These are phyloP conservation scores for Psix sp. DNA, from an alignment of 1,140 invertebrate genomes.

Conservation along the genomic window DNA sequence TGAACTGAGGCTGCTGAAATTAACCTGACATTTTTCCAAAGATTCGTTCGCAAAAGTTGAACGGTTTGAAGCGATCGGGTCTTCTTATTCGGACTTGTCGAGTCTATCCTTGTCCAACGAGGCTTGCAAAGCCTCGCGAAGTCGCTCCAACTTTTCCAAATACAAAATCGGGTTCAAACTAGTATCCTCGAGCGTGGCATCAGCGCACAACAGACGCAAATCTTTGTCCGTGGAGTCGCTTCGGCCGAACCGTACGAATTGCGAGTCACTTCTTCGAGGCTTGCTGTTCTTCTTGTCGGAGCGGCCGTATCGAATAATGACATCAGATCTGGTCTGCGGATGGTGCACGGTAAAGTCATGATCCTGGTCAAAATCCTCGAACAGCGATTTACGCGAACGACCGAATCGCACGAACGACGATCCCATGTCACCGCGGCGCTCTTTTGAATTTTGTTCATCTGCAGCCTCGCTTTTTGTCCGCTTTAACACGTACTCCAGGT, in stretches of 20 bases:
- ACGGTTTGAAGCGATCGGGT: neutral
- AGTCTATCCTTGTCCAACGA: conserved; percentile 25
- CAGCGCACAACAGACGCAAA: conserved; percentile 55
- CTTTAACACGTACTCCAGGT: conserved; percentile 66
- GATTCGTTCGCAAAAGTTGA: too few species aligned
- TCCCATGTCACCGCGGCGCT: conserved; percentile 67
- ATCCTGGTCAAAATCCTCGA: conserved; percentile 22
- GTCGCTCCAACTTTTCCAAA: conserved; percentile 49
- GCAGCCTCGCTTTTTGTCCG: conserved; percentile 47
- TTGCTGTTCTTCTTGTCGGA: conserved; percentile 55
- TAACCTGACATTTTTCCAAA: too few species aligned
- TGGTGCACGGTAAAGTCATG: conserved; percentile 45
- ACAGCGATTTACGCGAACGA: conserved; percentile 49
- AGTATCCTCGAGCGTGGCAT: conserved; percentile 36
- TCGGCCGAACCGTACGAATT: conserved; percentile 66
- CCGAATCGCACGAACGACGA: conserved; percentile 72
- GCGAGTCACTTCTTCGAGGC: conserved; percentile 53
- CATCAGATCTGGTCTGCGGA: conserved; percentile 66
- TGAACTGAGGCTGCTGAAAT: too few species aligned
- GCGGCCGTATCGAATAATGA: conserved; percentile 72
- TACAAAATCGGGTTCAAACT: conserved; percentile 35
- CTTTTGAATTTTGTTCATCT: conserved; percentile 65
- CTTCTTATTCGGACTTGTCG: conserved; percentile 7
- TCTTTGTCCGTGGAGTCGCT: conserved; percentile 49
- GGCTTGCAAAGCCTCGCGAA: too few species aligned